Conservation (phyloP, 2,888 invertebrate genomes). For the Eubasilissa splendida region DNA sequence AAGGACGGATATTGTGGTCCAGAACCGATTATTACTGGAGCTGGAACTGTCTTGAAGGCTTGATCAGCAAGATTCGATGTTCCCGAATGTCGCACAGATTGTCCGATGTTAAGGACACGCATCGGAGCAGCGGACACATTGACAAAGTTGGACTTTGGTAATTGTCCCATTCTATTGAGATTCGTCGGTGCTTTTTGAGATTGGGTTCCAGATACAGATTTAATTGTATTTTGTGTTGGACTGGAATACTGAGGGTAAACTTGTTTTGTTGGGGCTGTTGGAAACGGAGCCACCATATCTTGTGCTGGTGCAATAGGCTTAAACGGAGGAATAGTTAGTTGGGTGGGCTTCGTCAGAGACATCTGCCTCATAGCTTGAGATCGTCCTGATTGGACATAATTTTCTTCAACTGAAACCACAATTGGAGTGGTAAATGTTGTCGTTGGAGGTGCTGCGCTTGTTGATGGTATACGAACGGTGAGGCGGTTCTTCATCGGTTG, state of each 20-base stretch:
- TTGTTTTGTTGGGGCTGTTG: conserved; percentile 66
- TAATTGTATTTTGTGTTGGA: conserved; percentile 65
- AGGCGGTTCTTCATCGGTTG: conserved; percentile 67
- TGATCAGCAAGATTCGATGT: conserved; percentile 66
- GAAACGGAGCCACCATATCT: conserved; percentile 70
- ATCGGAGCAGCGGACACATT: conserved; percentile 66
- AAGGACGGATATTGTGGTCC: conserved; percentile 50
- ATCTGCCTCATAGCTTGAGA: conserved; percentile 59
- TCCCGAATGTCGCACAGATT: conserved; percentile 58
- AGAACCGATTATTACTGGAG: conserved; percentile 43
- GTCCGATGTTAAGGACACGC: conserved; percentile 61
- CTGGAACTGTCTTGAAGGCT: conserved; percentile 63
- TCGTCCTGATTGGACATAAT: conserved; percentile 61
- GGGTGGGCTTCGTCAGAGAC: conserved; percentile 73
- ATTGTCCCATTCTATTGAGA: conserved; percentile 56
- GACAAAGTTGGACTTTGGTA: conserved; percentile 58
- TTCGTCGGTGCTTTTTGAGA: conserved; percentile 61
- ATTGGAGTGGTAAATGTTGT: conserved; percentile 67
- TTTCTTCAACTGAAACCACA: conserved; percentile 64
- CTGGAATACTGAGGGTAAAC: conserved; percentile 67
- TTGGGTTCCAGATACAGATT: conserved; percentile 8
- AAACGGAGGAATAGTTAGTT: conserved; percentile 82
- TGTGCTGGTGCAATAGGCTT: conserved; percentile 81
- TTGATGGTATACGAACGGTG: conserved; percentile 65
- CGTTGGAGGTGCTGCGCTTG: conserved; percentile 66